These are phyloP conservation scores for Clamator glandarius DNA, from an alignment of 2,797 vertebrate genomes.

Conservation along the genomic window DNA sequence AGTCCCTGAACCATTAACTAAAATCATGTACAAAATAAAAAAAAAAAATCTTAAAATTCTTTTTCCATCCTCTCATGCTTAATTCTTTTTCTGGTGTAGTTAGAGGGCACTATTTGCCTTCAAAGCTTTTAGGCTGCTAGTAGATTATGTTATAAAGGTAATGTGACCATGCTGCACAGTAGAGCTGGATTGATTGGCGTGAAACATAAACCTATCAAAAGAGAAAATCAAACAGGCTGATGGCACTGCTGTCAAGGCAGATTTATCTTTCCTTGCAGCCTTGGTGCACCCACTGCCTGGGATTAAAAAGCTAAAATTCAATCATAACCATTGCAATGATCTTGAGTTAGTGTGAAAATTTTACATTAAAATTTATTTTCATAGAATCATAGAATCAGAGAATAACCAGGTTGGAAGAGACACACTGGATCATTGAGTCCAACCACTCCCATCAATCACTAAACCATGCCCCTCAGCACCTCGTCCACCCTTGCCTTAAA, in stretches of 20 bases:
- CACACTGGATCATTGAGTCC: too few relatives aligned
- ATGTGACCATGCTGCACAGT: not conserved
- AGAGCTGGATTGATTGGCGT: conserved; percentile 42
- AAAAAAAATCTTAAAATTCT: not conserved
- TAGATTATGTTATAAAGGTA: not conserved
- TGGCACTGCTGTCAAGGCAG: conserved; percentile 40
- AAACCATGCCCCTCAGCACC: too few relatives aligned
- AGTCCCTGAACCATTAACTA: not conserved
- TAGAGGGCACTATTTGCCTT: conserved; percentile 45
- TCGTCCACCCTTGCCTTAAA: too few relatives aligned
- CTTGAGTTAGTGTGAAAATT: not conserved
- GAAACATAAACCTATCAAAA: conserved; percentile 56
- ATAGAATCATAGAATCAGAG: too few relatives aligned
- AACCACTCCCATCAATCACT: too few relatives aligned
- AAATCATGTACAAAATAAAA: not conserved
- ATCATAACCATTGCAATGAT: not conserved
- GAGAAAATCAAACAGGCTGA: conserved; percentile 52
- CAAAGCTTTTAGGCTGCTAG: not conserved
- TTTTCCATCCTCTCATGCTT: not conserved
- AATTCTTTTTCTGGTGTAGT: not conserved
- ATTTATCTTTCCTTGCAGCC: conserved; percentile 47
- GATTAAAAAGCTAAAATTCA: conserved; percentile 42
- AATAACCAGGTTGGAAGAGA: too few relatives aligned
- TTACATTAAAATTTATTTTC: not conserved
- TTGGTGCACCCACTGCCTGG: not conserved